Evolutionary conservation across 2,113 vertebrate species (phyloP).

Genomic region (Sprattus sprattus): DNA sequence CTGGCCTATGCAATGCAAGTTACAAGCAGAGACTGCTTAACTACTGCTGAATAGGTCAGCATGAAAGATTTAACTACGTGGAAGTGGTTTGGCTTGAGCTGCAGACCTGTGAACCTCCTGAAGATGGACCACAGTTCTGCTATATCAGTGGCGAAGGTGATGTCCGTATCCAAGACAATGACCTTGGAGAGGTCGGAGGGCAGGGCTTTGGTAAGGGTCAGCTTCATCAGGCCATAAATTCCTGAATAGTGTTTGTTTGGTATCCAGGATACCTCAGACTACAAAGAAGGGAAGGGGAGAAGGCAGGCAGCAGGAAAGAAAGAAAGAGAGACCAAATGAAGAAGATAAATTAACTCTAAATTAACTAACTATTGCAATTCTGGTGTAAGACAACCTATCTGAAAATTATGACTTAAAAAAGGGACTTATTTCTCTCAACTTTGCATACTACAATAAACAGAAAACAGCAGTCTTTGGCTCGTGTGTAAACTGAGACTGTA

Average conservation of each 20-base stretch:
- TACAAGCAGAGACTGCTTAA: neutral
- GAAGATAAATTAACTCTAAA: neutral
- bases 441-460: neutral
- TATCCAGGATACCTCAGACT: conserved; percentile 94
- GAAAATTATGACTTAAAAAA: neutral
- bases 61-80: neutral
- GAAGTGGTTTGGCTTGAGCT: neutral
- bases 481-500: conserved; percentile 34
- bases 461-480: conserved; percentile 22
- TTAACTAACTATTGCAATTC: neutral
- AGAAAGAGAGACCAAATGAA: neutral
- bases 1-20: neutral
- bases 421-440: neutral
- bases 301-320: neutral
- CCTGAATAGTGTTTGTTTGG: conserved; percentile 98
- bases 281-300: conserved; percentile 28
- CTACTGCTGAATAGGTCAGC: neutral
- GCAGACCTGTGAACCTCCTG: conserved; percentile 85
- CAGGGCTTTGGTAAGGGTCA: conserved; percentile 84
- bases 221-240: conserved; percentile 95
- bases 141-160: conserved; percentile 95
- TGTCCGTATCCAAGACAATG: conserved; percentile 95
- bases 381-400: neutral
- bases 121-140: conserved; percentile 96
- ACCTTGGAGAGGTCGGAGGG: conserved; percentile 86